phyloP scores from a whole-genome alignment of 2,888 invertebrate species.

The Bibio marci region DNA sequence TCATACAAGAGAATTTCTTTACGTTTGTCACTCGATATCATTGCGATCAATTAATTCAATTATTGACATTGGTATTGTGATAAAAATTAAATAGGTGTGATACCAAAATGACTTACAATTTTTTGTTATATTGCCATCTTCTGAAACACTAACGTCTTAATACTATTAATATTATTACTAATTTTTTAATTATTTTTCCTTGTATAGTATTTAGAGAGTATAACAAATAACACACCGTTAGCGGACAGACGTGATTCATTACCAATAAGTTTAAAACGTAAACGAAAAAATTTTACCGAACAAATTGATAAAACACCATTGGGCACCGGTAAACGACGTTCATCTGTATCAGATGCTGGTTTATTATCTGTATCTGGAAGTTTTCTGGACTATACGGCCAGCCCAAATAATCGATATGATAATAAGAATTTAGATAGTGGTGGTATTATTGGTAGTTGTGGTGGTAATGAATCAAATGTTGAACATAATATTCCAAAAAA shows the following conservation, averaged over 20 bases:
- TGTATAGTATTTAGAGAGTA: constrained; percentile 25
- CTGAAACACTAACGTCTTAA: too few species aligned
- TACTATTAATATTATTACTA: too few species aligned
- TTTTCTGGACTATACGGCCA: constrained; percentile 74
- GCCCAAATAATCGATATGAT: constrained; percentile 47
- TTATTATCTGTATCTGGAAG: constrained; percentile 72
- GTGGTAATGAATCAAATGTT: constrained; percentile 12
- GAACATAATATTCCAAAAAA: constrained; percentile 19
- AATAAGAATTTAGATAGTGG: constrained; percentile 9
- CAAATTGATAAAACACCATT: constrained; percentile 27
- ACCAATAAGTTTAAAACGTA: constrained; percentile 37
- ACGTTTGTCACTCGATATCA: too few species aligned
- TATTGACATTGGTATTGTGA: too few species aligned
- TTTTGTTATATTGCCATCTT: too few species aligned
- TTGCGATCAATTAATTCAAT: too few species aligned
- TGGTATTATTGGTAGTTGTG: constrained; percentile 7
- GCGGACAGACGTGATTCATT: constrained; percentile 39
- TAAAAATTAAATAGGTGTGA: too few species aligned
- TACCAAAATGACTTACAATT: too few species aligned
- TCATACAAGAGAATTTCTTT: too few species aligned
- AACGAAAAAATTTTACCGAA: constrained; percentile 53
- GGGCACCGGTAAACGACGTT: constrained; percentile 50
- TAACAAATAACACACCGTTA: constrained; percentile 29
- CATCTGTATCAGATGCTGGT: constrained; percentile 73
- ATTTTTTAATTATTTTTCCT: not conserved